Base-by-base conservation (phyloP, 37 sponge, comb jelly and placozoan genomes). In the Eunapius fragilis region DNA sequence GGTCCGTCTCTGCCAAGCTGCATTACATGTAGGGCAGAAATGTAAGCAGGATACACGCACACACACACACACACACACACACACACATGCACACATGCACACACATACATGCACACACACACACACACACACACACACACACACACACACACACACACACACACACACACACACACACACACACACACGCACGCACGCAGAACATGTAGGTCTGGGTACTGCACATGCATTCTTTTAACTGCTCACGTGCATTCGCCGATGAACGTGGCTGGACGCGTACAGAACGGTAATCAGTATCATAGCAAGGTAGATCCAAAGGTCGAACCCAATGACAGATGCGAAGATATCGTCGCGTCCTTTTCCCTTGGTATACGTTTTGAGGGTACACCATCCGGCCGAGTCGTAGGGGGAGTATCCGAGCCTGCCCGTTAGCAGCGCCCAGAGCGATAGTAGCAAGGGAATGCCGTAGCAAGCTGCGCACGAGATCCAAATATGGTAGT, bases 341-440 rank as follows among this genome's bases (percentile, higher is more conserved):
- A 85, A 80, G 0, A 77, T 1, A 74, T 91, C 73, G 0, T 48
- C 58, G 0, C 28, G 19, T 10, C 35, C 7, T 41, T 22, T 37
- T 10, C 35, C 7, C 30, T 22, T 37, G 14, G 33, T 67, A 5
- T 38, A 23, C 0, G 77, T 24, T 37, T 76, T 27, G 30, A 71
- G 17, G 30, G 85, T 72, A 48, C 94, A 93, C 94, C 94, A 93
- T 0, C 94, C 94, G 31, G 92, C 79, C 45, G 91, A 84, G 76
- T 87, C 81, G 36, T 74, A 78, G 24, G 94, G 94, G 0, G 94
- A 84, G 38, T 87, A 90, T 6, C 91, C 87, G 47, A 93, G 41
- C 27, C 80, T 7, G 25, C 45, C 58, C 0, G 84, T 87, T 6
- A 50, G 49, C 17, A 76, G 17, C 2, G 79, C 31, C 94, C 94